Evolutionary conservation across 1,140 invertebrate genomes (phyloP), one percentile per base, ranked within the genome.

Genomic region (Bombus ignitus): DNA sequence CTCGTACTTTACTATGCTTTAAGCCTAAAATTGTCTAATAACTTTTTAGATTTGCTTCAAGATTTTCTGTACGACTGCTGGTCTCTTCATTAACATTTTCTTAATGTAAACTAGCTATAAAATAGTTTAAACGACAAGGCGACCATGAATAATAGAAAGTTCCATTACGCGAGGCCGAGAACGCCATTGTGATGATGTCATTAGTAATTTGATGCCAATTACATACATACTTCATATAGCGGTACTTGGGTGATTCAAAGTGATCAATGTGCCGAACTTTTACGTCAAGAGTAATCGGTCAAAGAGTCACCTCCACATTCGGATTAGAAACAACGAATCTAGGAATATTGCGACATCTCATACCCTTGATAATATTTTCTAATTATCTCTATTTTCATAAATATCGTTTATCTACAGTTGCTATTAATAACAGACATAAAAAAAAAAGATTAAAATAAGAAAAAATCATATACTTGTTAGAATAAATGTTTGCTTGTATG

Each of bases 151-250:
- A 59, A 71, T 71, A 83, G 81, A 83, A 76, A 68, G 44, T 12
- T 22, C 2, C 10, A 25, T 59, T 66, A 25, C 15, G 47, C 47
- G 47, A 47, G 8, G 53, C 53, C 6, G 13, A 22, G 6, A 70
- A 72, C 59, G 70, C 44, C 70, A 73, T 47, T 13, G 68, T n/a
- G 74, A 57, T 90, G 88, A 90, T 86, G 88, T 90, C 88, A 90
- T 81, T 83, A 44, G 47, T 90, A 88, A 83, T 90, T 88, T 79
- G n/a, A 87, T 74, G 44, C 25, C 62, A 53, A 53, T 53, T 53
- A 53, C 47, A 22, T 53, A 53, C 81, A 87, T 90, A 87, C 65
- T 89, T 89, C 87, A 59, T 15, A 62, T 80, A 68, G 57, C 72
- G 59, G 65, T 81, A 79, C 42, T 44, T 28, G 39, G 44, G 35